phyloP scores from a whole-genome alignment of 2,888 invertebrate genomes.

The Elysia crispata region DNA sequence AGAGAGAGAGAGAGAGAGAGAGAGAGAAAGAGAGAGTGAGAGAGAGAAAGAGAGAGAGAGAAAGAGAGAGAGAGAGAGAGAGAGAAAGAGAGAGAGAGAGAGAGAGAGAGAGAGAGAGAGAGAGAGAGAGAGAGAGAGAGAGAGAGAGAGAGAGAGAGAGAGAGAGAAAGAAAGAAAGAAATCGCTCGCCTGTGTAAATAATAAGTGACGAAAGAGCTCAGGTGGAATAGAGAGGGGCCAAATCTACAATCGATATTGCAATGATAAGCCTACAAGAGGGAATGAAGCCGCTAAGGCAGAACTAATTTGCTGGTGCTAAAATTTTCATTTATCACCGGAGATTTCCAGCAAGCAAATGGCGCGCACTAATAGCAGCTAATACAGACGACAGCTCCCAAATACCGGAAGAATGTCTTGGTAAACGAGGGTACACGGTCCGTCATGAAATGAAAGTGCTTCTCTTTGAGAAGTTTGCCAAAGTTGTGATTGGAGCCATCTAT shows the following conservation, averaged over 20 bases:
- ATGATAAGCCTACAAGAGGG: too few relatives aligned
- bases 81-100: background rate
- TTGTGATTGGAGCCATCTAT: too few relatives aligned
- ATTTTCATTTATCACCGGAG: constrained; percentile 34
- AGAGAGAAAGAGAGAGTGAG: background rate
- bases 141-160: background rate
- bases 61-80: background rate
- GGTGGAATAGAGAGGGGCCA: background rate
- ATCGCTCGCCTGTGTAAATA: background rate
- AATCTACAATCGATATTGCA: too few relatives aligned
- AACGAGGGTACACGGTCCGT: too few relatives aligned
- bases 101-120: background rate
- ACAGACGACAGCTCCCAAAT: too few relatives aligned
- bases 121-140: constrained; percentile 10
- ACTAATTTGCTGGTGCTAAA: constrained; percentile 16
- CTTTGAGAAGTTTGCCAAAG: too few relatives aligned
- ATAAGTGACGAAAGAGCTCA: background rate
- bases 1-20: background rate
- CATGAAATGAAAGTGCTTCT: too few relatives aligned
- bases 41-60: background rate
- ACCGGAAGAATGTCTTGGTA: too few relatives aligned
- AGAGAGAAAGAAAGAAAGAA: background rate
- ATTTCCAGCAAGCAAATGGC: constrained; percentile 12
- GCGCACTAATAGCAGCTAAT: constrained; percentile 23
- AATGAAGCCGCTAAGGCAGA: background rate